Base-by-base conservation (phyloP, 1,140 invertebrate species). In the Procambarus virginalis region DNA sequence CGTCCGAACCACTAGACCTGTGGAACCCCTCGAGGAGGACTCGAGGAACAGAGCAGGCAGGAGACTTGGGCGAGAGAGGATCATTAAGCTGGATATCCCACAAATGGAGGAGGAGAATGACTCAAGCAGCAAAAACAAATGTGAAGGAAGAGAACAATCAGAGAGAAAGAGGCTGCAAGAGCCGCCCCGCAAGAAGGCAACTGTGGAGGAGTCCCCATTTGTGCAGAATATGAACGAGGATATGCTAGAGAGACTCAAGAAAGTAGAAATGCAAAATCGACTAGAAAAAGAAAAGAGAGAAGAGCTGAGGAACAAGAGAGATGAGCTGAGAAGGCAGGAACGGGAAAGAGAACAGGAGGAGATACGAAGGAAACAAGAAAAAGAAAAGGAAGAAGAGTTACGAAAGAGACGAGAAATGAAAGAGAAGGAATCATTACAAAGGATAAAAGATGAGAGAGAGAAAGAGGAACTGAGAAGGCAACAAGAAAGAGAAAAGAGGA, bases 261-360 rank as follows among this genome's bases (percentile, higher is more conserved):
- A 34, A 20, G 68, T 34, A 22, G 22, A 73, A 20, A 73, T 8
- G 22, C 68, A 73, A 20, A 73, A 73, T 34, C 68, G 34, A 46
- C 80, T 68, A 14, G 80, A 82, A 46, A 55, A 22, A 17, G 83
- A 76, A 51, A 76, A 76, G 73, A 84, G 82, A n/a, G 82, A 84
- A 51, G 68, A 73, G 20, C 60, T 70, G 82, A 70, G 82, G 64
- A 73, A 70, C 6, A 84, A 51, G 48, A 73, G 73, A 51, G 73
- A 76, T 58, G 83, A 84, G 68, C 46, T 73, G 22, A 22, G 73
- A 34, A 76, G 22, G 45, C 48, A 76, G 22, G 64, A 84, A 45
- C 22, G 45, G n/a, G 73, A 84, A 58, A 84, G 82, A 84, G 82
- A 76, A 51, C 34, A 22, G 70, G 68, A 68, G 64, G 64, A 68